phyloP scores from a whole-genome alignment of 2,797 vertebrate genomes.

The Myiotriccus ornatus region DNA sequence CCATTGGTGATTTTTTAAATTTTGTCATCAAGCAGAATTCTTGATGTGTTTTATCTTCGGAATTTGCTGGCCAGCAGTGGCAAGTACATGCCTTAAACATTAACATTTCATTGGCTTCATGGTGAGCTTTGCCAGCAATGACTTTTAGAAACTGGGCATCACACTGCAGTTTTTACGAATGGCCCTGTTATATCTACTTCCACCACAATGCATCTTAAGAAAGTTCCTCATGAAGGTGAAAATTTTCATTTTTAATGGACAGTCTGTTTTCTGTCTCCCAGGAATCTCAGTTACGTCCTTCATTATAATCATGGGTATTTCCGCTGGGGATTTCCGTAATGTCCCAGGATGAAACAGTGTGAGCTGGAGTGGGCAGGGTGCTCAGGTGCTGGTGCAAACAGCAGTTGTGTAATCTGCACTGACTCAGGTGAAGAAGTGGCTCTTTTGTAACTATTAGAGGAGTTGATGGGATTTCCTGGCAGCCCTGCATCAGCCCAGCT shows the following conservation, averaged over 20 bases:
- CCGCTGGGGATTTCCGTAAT: background rate
- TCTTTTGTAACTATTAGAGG: background rate
- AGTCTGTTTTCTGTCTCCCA: background rate
- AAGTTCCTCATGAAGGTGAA: background rate
- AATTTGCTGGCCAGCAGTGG: background rate
- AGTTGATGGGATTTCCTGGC: background rate
- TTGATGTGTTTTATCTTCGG: background rate
- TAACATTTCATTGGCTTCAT: background rate
- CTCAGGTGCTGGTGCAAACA: background rate
- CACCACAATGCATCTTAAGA: background rate
- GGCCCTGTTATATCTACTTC: background rate
- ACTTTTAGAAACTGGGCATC: background rate
- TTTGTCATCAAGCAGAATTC: background rate
- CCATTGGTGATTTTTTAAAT: background rate
- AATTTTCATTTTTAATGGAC: background rate
- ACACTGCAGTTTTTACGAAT: background rate
- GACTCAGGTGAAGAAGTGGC: background rate
- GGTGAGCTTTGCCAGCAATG: background rate
- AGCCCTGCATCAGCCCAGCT: background rate
- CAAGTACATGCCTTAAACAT: background rate
- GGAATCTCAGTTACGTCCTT: background rate
- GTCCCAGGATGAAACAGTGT: rapidly evolving
- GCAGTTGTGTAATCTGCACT: background rate
- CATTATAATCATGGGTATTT: background rate
- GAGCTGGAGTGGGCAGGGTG: background rate